phyloP scores from a whole-genome alignment of 2,113 vertebrate species.

The Ceuthmochares aereus region DNA sequence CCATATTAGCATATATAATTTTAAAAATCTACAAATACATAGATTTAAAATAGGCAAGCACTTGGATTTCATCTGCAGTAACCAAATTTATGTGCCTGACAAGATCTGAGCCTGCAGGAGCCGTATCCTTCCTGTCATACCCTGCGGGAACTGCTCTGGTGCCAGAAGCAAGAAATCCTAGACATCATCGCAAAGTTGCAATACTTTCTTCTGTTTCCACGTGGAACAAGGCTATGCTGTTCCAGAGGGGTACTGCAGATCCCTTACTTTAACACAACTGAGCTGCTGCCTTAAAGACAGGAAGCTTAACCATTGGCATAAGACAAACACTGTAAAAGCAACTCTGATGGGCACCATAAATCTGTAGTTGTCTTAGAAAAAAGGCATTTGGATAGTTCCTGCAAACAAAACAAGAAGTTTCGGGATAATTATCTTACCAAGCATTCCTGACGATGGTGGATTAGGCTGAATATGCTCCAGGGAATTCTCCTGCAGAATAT shows the following conservation, averaged over 20 bases:
- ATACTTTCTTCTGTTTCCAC: background rate
- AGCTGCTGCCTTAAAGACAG: background rate
- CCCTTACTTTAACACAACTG: background rate
- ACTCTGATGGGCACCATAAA: background rate
- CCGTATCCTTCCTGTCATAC: background rate
- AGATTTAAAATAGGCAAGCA: background rate
- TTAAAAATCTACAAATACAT: no score
- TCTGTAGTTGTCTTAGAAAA: background rate
- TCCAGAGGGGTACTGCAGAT: background rate
- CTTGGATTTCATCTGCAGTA: background rate
- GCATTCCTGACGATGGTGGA: constrained; percentile 84
- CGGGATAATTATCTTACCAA: constrained; percentile 70
- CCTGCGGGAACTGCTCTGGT: background rate
- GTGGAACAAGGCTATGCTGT: background rate
- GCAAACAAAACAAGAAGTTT: background rate
- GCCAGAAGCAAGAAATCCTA: background rate
- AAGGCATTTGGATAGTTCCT: background rate
- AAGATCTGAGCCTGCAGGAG: background rate
- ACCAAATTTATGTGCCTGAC: background rate
- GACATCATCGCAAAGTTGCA: background rate
- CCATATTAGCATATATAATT: background rate
- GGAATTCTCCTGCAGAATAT: constrained; percentile 82
- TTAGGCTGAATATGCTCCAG: constrained; percentile 81
- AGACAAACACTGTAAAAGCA: background rate
- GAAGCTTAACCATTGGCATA: background rate